Evolutionary conservation across 2,113 vertebrate genomes (phyloP), one percentile per base, ranked within the genome.

Genomic region (Gallinago media): DNA sequence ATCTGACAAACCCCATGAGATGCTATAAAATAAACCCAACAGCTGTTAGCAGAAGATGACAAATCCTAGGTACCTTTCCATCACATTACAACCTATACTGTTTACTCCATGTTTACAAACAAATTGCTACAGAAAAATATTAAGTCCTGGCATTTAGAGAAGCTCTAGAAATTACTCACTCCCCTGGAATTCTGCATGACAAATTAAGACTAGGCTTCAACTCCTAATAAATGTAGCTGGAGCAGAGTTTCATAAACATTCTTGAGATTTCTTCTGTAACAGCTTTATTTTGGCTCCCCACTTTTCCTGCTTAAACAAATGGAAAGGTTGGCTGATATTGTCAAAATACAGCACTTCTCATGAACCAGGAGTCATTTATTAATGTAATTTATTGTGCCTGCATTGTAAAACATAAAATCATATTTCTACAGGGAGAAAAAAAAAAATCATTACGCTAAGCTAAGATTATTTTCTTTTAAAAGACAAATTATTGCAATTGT

Each of bases 241-340:
- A 97, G 92, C 88, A 79, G 87, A 94, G 97, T 98, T 98, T 98
- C 95, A 96, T 97, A 98, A 98, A 97, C 98, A 98, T 98, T 98
- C 97, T 97, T 97, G 93, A 97, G 96, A 98, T 98, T 97, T 98
- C 97, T 97, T 95, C 96, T 96, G 79, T 78, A 97, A 95, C 96
- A 96, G 97, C 96, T 98, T 98, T 97, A 97, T 98, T 98, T 98
- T 98, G 98, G 97, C 97, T 97, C 81, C 96, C 82, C 87, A 96
- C 96, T 97, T 98, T 98, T 98, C 96, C 95, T 98, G 96, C 96
- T 98, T 96, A 98, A 98, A 98, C 93, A 98, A 98, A 98, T 97
- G 92, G 95, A 97, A 98, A 97, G 97, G 96, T 97, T 98, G 97
- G 97, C 97, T 96, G 97, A 97, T 97, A 97, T 46, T 96, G 97